Conservation (phyloP, 2,113 vertebrate species). For the Petrocephalus zakoni region DNA sequence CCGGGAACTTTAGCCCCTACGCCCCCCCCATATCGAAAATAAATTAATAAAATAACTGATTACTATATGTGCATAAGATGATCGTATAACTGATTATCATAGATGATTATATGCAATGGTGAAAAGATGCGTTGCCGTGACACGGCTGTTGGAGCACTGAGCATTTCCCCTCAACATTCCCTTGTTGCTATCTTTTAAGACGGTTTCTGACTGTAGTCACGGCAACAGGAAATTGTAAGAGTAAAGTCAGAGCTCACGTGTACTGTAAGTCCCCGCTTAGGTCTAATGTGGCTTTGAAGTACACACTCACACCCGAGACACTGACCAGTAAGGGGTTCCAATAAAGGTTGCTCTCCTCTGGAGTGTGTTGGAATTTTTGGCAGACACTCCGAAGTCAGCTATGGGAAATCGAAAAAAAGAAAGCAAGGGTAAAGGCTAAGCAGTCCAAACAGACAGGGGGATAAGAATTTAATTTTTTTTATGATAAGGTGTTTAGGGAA, state of each 20-base stretch:
- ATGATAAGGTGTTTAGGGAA: neutral
- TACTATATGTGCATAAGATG: neutral
- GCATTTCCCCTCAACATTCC: neutral
- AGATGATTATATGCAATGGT: neutral
- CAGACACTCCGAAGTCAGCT: constrained; percentile 66
- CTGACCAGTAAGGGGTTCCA: constrained; percentile 62
- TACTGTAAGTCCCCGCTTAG: neutral
- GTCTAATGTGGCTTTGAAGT: neutral
- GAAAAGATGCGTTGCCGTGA: neutral
- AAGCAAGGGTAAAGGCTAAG: neutral
- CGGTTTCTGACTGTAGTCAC: neutral
- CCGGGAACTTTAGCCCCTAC: too few relatives aligned
- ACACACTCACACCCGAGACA: neutral
- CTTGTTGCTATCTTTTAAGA: neutral
- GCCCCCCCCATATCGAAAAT: neutral
- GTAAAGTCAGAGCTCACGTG: neutral
- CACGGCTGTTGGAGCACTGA: neutral
- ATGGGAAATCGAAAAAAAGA: neutral
- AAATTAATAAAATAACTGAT: neutral
- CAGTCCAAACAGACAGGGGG: neutral
- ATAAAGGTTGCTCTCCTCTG: constrained; percentile 60
- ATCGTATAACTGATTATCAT: neutral
- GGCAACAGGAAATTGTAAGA: neutral
- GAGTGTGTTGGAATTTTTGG: constrained; percentile 51
- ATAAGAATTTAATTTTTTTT: neutral